phyloP scores from a whole-genome alignment of 2,888 invertebrate genomes.

The Ophonus ardosiacus region DNA sequence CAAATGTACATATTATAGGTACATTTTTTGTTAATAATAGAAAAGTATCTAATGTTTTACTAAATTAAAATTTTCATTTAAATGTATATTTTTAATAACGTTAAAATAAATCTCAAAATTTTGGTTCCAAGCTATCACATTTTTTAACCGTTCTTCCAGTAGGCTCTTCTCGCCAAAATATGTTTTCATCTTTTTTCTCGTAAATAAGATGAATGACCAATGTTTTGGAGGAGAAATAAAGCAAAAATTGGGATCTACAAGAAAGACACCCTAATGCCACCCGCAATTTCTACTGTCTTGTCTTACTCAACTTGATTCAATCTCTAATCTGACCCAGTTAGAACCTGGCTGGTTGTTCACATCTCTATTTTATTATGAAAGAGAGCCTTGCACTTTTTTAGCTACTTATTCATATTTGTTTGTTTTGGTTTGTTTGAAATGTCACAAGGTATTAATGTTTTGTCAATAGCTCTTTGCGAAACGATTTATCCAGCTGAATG shows the following conservation, averaged over 20 bases:
- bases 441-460: constrained; percentile 48
- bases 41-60: not conserved
- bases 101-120: not conserved
- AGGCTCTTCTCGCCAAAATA: not conserved
- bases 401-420: constrained; percentile 53
- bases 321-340: constrained; percentile 59
- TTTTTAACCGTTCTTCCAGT: not conserved
- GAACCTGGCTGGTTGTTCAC: constrained; percentile 62
- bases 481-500: constrained; percentile 50
- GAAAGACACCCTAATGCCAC: not conserved
- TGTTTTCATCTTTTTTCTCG: not conserved
- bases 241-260: not conserved
- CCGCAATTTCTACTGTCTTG: constrained; percentile 47
- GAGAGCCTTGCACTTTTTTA: constrained; percentile 62
- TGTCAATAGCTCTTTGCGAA: constrained; percentile 49
- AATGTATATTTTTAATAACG: too few species aligned
- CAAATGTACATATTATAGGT: not conserved
- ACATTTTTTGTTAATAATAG: not conserved
- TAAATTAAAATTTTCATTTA: too few species aligned
- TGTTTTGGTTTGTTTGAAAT: constrained; percentile 49
- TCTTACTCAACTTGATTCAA: not conserved
- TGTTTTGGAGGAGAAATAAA: not conserved
- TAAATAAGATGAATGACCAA: not conserved
- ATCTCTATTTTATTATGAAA: constrained; percentile 58
- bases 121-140: not conserved